Conservation (phyloP, 2,113 vertebrate genomes). For the Chloebia gouldiae region DNA sequence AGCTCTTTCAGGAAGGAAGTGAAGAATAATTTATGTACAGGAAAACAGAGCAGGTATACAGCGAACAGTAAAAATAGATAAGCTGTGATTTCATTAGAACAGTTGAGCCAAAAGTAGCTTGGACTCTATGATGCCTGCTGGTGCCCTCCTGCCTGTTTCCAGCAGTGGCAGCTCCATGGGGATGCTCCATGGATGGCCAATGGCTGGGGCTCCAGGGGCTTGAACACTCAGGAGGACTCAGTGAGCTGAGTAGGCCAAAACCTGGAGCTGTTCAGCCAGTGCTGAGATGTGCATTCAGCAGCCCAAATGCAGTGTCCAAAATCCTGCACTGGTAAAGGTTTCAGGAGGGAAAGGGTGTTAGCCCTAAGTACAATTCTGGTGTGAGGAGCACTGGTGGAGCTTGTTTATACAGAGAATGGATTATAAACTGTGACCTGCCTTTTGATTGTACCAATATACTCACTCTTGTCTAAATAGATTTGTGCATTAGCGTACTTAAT, state of each 20-base stretch:
- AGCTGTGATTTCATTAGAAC: slow-evolving; percentile 26
- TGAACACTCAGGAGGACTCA: accelerated
- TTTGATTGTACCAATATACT: not conserved
- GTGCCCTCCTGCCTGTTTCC: not conserved
- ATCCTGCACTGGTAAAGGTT: not conserved
- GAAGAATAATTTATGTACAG: slow-evolving; percentile 50
- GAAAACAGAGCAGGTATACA: slow-evolving; percentile 23
- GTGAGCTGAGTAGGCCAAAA: not conserved
- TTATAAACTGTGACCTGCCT: not conserved
- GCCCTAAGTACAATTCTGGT: not conserved
- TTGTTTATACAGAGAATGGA: not conserved
- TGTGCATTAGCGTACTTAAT: not conserved
- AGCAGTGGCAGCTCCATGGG: not conserved
- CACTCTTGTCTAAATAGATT: not conserved
- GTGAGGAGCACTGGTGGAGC: not conserved
- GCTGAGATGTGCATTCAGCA: not conserved
- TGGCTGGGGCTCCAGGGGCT: not conserved
- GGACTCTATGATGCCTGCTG: not conserved
- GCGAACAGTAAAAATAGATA: slow-evolving; percentile 19
- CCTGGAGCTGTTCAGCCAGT: accelerated
- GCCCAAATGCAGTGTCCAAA: not conserved
- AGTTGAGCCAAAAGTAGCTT: not conserved
- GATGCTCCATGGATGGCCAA: not conserved
- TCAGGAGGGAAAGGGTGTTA: not conserved
- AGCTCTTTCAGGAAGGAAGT: slow-evolving; percentile 51